phyloP scores from a whole-genome alignment of 2,888 invertebrate genomes.

The Drosophila paramelanica region DNA sequence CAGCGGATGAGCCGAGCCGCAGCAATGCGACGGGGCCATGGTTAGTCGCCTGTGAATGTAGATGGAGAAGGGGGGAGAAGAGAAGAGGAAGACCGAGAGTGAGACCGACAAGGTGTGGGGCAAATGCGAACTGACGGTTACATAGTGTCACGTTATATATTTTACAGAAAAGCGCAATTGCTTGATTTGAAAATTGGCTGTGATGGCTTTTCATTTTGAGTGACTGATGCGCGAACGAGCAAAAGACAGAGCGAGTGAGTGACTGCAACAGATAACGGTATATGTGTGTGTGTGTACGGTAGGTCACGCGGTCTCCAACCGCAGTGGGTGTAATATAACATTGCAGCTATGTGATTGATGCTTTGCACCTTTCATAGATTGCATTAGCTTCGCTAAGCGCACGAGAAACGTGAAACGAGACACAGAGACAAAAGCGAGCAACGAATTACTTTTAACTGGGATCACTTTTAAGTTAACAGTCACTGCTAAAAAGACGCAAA shows the following conservation, averaged over 20 bases:
- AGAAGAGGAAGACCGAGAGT: neutral
- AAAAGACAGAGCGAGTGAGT: neutral
- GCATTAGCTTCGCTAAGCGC: conserved; percentile 31
- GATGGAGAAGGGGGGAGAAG: neutral
- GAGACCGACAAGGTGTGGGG: neutral
- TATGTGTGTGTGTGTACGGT: neutral
- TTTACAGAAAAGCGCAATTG: conserved; percentile 72
- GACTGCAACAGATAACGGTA: neutral
- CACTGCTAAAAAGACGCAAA: neutral
- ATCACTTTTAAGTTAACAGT: conserved; percentile 1
- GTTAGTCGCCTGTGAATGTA: conserved; percentile 8
- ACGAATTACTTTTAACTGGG: conserved; percentile 12
- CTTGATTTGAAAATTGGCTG: conserved; percentile 77
- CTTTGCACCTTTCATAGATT: conserved; percentile 22
- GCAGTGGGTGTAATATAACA: conserved; percentile 37
- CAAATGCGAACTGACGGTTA: conserved; percentile 42
- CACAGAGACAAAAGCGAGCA: neutral
- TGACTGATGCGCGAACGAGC: conserved; percentile 51
- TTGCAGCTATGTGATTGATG: conserved; percentile 55
- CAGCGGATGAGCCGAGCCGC: conserved; percentile 8
- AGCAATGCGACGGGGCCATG: neutral
- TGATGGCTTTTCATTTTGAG: conserved; percentile 69
- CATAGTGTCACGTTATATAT: conserved; percentile 70
- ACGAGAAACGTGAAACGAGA: neutral
- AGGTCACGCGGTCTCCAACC: neutral